phyloP scores from a whole-genome alignment of 2,797 vertebrate genomes.

The Tokudaia muenninki region DNA sequence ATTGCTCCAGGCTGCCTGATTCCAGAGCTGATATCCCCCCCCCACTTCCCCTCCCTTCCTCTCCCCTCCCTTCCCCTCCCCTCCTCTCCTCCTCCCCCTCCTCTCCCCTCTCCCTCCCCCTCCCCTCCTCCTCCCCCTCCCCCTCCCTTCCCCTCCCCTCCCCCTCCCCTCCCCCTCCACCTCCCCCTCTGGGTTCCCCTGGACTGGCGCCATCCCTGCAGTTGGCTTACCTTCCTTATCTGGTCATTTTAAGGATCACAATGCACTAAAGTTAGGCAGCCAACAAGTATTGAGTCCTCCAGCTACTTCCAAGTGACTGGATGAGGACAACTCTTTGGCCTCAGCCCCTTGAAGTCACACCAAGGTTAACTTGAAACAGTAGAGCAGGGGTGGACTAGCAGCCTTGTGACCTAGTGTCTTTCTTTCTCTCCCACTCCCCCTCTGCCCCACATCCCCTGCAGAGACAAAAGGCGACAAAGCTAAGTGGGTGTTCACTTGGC shows the following conservation, averaged over 20 bases:
- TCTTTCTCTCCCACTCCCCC: background rate
- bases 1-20: background rate
- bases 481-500: conserved; percentile 97
- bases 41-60: too few relatives aligned
- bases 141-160: too few relatives aligned
- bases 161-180: too few relatives aligned
- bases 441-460: conserved; percentile 68
- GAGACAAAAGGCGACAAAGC: conserved; percentile 90
- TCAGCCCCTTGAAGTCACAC: background rate
- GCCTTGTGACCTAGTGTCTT: background rate
- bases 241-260: background rate
- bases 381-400: background rate
- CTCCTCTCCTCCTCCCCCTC: too few relatives aligned
- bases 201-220: background rate
- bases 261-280: background rate
- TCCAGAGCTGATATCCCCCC: background rate
- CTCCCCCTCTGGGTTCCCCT: background rate
- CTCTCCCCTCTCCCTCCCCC: too few relatives aligned
- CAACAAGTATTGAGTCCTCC: background rate
- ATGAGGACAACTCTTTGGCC: background rate
- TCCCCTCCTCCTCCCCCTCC: too few relatives aligned
- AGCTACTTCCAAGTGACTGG: background rate
- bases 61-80: too few relatives aligned
- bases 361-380: background rate
- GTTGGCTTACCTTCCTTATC: background rate